Conservation (phyloP, 1,140 invertebrate genomes). For the Drosophila bifasciata region DNA sequence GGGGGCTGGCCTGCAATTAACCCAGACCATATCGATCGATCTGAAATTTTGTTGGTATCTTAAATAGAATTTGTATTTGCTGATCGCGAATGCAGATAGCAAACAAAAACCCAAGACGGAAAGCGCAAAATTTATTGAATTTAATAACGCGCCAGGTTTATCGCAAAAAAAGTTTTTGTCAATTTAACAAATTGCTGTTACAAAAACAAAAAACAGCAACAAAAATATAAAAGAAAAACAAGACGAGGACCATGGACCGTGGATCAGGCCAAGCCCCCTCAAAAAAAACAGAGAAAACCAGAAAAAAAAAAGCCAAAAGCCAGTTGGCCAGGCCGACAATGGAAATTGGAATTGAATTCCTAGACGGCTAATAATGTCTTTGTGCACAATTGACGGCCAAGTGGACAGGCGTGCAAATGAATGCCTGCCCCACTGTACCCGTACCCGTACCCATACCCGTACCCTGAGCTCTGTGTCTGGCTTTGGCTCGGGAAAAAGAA, state of each 20-base stretch:
- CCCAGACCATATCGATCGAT: constrained; percentile 52
- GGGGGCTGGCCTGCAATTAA: constrained; percentile 44
- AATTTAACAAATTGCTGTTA: constrained; percentile 77
- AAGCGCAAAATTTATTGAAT: constrained; percentile 74
- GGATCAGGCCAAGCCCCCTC: constrained; percentile 41
- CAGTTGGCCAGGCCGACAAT: constrained; percentile 57
- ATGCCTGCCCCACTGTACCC: constrained; percentile 16
- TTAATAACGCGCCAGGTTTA: constrained; percentile 82
- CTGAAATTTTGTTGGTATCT: constrained; percentile 43
- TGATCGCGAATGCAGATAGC: constrained; percentile 57
- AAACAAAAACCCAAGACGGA: constrained; percentile 14
- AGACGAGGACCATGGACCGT: constrained; percentile 17
- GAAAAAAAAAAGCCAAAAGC: constrained; percentile 26
- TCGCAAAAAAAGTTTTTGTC: constrained; percentile 77
- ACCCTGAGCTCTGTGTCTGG: too few species aligned
- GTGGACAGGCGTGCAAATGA: constrained; percentile 74
- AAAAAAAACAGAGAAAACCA: too few species aligned
- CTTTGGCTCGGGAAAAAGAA: constrained; percentile 38
- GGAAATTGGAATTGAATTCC: constrained; percentile 80
- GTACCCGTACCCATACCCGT: neutral
- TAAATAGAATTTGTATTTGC: constrained; percentile 82
- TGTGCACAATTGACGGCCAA: constrained; percentile 80
- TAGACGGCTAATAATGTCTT: constrained; percentile 81
- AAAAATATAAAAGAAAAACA: too few species aligned
- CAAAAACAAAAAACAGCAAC: constrained; percentile 34